Evolutionary conservation across 1,140 invertebrate genomes (phyloP).

Genomic region (Tetramorium parvispinum): DNA sequence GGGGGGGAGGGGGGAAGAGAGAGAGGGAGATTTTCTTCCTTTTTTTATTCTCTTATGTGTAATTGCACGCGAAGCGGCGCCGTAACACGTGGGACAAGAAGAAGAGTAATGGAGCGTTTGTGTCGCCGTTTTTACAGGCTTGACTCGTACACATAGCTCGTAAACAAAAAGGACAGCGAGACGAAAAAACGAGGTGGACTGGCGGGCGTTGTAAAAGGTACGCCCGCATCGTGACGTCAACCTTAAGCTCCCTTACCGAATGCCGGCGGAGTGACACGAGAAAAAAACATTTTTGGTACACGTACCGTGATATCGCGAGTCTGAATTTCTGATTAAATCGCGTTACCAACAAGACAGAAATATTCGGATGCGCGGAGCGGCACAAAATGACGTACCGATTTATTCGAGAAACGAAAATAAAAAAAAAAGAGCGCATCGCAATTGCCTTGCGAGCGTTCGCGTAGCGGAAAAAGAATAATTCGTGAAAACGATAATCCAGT

Average conservation of each 20-base stretch:
- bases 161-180: slow-evolving; percentile 48
- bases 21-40: slow-evolving; percentile 4
- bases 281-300: slow-evolving; percentile 2
- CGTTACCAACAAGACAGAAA: slow-evolving; percentile 29
- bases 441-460: background rate
- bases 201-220: slow-evolving; percentile 41
- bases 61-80: slow-evolving; percentile 69
- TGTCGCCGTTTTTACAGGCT: slow-evolving; percentile 61
- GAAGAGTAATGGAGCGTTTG: slow-evolving; percentile 67
- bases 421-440: background rate
- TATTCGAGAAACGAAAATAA: background rate
- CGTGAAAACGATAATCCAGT: background rate
- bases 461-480: background rate
- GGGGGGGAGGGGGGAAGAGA: background rate
- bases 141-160: slow-evolving; percentile 36
- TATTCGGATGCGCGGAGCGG: background rate
- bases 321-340: slow-evolving; percentile 56
- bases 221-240: slow-evolving; percentile 53
- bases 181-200: background rate
- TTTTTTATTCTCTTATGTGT: slow-evolving; percentile 59
- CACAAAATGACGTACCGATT: slow-evolving; percentile 22
- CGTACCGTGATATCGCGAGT: slow-evolving; percentile 40
- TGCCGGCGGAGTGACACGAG: slow-evolving; percentile 9
- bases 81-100: slow-evolving; percentile 52
- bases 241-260: slow-evolving; percentile 46